phyloP scores from a whole-genome alignment of 2,797 vertebrate species.

The Artibeus lituratus region DNA sequence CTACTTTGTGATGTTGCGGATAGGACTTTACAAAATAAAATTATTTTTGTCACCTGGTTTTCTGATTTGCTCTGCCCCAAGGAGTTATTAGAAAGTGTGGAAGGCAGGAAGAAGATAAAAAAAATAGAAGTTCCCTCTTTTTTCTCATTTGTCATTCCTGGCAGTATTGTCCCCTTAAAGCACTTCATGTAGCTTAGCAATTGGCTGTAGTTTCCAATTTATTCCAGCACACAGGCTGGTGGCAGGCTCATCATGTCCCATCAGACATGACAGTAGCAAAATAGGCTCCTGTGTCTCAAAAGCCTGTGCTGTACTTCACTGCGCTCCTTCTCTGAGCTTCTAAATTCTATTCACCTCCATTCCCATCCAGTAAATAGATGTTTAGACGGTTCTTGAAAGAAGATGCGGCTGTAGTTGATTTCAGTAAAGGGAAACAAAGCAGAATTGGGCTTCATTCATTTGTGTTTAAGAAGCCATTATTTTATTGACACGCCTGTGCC shows the following conservation, averaged over 20 bases:
- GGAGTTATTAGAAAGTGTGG: neutral
- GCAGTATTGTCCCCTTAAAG: rapidly evolving
- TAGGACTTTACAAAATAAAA: neutral
- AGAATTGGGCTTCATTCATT: neutral
- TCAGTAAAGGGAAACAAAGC: neutral
- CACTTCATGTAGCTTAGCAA: rapidly evolving
- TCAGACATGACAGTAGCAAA: neutral
- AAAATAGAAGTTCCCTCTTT: neutral
- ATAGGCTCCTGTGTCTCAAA: neutral
- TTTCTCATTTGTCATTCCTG: neutral
- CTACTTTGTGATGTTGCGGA: neutral
- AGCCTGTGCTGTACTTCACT: neutral
- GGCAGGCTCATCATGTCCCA: neutral
- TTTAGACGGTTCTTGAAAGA: neutral
- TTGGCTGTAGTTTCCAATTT: neutral
- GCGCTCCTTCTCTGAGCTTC: neutral
- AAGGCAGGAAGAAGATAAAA: neutral
- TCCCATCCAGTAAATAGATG: neutral
- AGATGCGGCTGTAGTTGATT: neutral
- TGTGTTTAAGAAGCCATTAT: neutral
- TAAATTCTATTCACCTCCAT: neutral
- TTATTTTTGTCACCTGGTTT: neutral
- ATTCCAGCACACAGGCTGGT: neutral
- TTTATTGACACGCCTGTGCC: neutral
- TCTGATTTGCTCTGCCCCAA: neutral